These are phyloP conservation scores for Calephelis perditalis DNA, from an alignment of 2,888 invertebrate species.

Conservation along the genomic window DNA sequence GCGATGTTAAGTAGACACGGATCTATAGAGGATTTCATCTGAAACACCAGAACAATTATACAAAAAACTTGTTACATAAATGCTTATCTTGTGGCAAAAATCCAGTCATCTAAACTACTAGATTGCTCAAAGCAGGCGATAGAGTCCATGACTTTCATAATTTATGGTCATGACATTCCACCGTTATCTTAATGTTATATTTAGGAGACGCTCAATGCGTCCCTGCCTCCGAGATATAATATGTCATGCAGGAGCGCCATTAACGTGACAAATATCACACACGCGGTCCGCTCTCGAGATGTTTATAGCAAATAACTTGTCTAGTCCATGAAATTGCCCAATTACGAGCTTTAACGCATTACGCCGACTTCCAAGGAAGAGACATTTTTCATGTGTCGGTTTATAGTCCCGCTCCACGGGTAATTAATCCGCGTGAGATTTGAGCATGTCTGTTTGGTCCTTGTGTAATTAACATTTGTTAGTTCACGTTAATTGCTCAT, in stretches of 20 bases:
- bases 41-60: too few species aligned
- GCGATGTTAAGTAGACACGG: too few species aligned
- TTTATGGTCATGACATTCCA: too few species aligned
- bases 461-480: neutral
- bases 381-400: slow-evolving; percentile 14
- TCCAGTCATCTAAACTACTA: too few species aligned
- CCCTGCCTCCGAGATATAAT: neutral
- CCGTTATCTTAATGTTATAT: too few species aligned
- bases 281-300: slow-evolving; percentile 44
- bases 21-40: too few species aligned
- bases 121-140: too few species aligned
- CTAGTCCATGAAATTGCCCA: slow-evolving; percentile 42
- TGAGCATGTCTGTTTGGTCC: neutral
- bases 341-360: slow-evolving; percentile 38
- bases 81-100: too few species aligned
- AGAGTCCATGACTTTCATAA: too few species aligned
- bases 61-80: too few species aligned
- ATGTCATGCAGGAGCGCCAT: slow-evolving; percentile 36
- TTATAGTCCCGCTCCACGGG: neutral
- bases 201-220: neutral
- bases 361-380: slow-evolving; percentile 30
- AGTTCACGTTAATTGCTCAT: neutral
- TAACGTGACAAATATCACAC: slow-evolving; percentile 44
- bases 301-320: slow-evolving; percentile 44
- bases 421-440: slow-evolving; percentile 7